A percentile compares a stretch with the other conserved stretches of the same genome.
These are phyloP conservation scores for Microchirus variegatus DNA, from an alignment of 2,797 vertebrate species.

Conservation along the genomic window DNA sequence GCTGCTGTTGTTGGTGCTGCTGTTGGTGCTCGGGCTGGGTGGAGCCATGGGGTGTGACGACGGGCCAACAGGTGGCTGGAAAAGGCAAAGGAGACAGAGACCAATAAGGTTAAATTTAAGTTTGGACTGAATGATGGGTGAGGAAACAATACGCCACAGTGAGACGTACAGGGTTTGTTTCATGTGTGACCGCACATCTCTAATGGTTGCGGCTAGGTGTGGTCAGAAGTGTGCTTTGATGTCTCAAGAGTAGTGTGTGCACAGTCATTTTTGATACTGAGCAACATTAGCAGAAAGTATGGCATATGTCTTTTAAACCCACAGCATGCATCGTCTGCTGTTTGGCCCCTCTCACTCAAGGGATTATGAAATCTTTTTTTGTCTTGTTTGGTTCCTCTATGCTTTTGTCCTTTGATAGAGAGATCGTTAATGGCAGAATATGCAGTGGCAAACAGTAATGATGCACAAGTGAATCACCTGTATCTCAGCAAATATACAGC, in stretches of 20 bases:
- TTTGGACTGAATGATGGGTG: neutral
- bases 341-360: too few relatives aligned
- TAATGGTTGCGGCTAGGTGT: neutral
- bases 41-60: constrained; percentile 95
- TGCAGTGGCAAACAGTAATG: too few relatives aligned
- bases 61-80: constrained; percentile 88
- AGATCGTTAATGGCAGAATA: too few relatives aligned
- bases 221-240: neutral
- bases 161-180: neutral
- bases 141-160: neutral
- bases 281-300: too few relatives aligned
- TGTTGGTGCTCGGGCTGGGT: constrained; percentile 95
- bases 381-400: too few relatives aligned
- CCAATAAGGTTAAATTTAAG: neutral
- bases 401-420: too few relatives aligned
- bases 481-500: too few relatives aligned
- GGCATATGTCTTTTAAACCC: too few relatives aligned
- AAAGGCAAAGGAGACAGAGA: constrained; percentile 52
- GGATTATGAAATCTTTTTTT: too few relatives aligned
- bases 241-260: neutral
- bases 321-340: too few relatives aligned
- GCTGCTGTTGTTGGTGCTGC: constrained; percentile 96
- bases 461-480: too few relatives aligned
- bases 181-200: neutral
- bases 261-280: too few relatives aligned